A percentile compares a stretch with the other conserved stretches of the same genome.
phyloP scores from a whole-genome alignment of 2,888 invertebrate species.

The Criorhina ranunculi region DNA sequence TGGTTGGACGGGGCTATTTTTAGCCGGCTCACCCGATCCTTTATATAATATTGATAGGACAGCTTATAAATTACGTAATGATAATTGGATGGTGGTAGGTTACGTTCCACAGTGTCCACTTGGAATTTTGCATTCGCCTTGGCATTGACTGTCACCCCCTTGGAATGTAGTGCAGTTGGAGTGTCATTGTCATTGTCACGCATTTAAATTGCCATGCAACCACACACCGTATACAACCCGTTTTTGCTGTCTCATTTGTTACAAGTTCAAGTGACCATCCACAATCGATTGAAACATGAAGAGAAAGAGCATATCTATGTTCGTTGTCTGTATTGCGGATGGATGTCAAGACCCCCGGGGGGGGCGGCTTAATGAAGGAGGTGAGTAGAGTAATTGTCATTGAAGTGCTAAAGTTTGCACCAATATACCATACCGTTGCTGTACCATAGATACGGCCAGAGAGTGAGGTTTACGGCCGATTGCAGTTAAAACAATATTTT shows the following conservation, averaged over 20 bases:
- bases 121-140: constrained; percentile 43
- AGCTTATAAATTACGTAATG: constrained; percentile 72
- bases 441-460: constrained; percentile 22
- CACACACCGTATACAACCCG: constrained; percentile 34
- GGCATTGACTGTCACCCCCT: constrained; percentile 54
- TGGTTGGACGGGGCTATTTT: constrained; percentile 52
- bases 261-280: constrained; percentile 51
- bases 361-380: constrained; percentile 9
- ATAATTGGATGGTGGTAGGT: constrained; percentile 51
- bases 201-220: constrained; percentile 41
- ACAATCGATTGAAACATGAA: constrained; percentile 55
- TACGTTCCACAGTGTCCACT: constrained; percentile 10
- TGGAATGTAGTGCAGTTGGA: constrained; percentile 68
- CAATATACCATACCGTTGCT: constrained; percentile 30
- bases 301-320: constrained; percentile 65
- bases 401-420: constrained; percentile 73
- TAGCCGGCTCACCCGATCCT: constrained; percentile 43
- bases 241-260: constrained; percentile 44
- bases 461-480: constrained; percentile 25
- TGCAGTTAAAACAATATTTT: constrained; percentile 73
- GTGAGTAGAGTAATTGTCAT: constrained; percentile 69
- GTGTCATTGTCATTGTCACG: constrained; percentile 70
- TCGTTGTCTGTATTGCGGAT: constrained; percentile 39
- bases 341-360: constrained; percentile 48
- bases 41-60: constrained; percentile 71